Evolutionary conservation across 23 tunicate species (phyloP).

Genomic region (Pegea sp.): DNA sequence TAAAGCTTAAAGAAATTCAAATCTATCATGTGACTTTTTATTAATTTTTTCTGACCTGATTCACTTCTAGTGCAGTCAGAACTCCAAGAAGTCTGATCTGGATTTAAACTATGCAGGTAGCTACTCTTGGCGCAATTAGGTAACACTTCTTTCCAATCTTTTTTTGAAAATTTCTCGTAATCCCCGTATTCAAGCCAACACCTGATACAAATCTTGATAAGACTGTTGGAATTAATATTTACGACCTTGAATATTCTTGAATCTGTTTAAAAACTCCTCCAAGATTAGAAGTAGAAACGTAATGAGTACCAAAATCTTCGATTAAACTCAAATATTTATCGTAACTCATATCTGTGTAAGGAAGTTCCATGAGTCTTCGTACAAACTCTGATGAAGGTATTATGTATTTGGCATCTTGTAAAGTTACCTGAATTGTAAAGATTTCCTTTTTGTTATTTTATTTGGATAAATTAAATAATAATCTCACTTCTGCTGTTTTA

Average conservation of each 20-base stretch:
- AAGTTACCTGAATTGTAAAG: slow-evolving; percentile 10
- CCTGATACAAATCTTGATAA: slow-evolving; percentile 1
- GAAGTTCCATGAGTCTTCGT: slow-evolving; percentile 38
- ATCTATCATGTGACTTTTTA: too few species aligned
- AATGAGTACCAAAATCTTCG: slow-evolving; percentile 76
- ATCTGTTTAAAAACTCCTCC: slow-evolving; percentile 41
- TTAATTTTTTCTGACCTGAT: slow-evolving; percentile 1
- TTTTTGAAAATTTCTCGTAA: slow-evolving; percentile 8
- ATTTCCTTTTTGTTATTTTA: too few species aligned
- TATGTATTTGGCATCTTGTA: slow-evolving; percentile 18
- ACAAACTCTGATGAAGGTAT: slow-evolving; percentile 27
- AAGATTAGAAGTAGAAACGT: slow-evolving; percentile 32
- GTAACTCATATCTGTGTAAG: slow-evolving; percentile 21
- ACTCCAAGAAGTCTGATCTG: slow-evolving; percentile 5
- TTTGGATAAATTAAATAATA: too few species aligned
- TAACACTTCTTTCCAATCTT: slow-evolving; percentile 17
- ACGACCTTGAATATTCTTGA: slow-evolving; percentile 33
- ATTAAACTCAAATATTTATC: slow-evolving; percentile 33
- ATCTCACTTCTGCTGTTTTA: slow-evolving; percentile 2
- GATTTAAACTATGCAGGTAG: slow-evolving; percentile 13
- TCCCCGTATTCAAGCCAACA: slow-evolving; percentile 38
- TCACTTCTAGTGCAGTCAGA: slow-evolving; percentile 3
- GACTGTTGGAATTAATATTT: background rate
- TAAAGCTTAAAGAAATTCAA: too few species aligned
- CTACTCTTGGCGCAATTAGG: slow-evolving; percentile 13